Evolutionary conservation across 2,113 vertebrate genomes (phyloP).

Genomic region (Triplophysa tibetana): DNA sequence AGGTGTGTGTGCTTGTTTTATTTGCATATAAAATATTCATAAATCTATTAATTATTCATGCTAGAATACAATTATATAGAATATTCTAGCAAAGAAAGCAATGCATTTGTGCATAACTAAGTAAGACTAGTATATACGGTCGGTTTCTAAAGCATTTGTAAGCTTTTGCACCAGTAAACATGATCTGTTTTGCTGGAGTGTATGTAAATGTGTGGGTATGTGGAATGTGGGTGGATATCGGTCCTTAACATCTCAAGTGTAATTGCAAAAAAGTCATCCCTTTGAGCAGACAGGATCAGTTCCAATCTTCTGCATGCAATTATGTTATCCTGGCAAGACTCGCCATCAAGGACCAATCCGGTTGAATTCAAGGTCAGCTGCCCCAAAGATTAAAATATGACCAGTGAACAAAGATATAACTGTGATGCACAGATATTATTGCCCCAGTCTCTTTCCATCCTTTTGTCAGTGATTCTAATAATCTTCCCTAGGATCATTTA

Average conservation of each 20-base stretch:
- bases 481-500: conserved; percentile 1
- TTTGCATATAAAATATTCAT: too few relatives aligned
- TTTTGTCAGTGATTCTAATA: not conserved
- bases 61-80: too few relatives aligned
- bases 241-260: conserved; percentile 10
- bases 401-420: conserved; percentile 19
- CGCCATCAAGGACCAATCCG: not conserved
- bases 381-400: conserved; percentile 29
- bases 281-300: conserved; percentile 30
- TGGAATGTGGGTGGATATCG: conserved; percentile 29
- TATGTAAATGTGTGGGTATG: conserved; percentile 20
- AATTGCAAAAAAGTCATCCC: conserved; percentile 25
- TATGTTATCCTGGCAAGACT: conserved; percentile 24
- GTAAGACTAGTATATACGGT: not conserved
- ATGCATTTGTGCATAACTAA: too few relatives aligned
- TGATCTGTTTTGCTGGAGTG: not conserved
- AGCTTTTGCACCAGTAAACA: not conserved
- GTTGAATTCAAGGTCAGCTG: conserved; percentile 27
- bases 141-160: not conserved
- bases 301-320: conserved; percentile 29
- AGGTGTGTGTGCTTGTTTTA: too few relatives aligned
- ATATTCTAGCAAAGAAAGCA: too few relatives aligned
- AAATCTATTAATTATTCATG: too few relatives aligned
- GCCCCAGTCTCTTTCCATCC: not conserved
- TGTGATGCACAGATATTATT: conserved; percentile 8